phyloP scores from a whole-genome alignment of 2,888 invertebrate genomes.

The Pyrocoelia pectoralis region DNA sequence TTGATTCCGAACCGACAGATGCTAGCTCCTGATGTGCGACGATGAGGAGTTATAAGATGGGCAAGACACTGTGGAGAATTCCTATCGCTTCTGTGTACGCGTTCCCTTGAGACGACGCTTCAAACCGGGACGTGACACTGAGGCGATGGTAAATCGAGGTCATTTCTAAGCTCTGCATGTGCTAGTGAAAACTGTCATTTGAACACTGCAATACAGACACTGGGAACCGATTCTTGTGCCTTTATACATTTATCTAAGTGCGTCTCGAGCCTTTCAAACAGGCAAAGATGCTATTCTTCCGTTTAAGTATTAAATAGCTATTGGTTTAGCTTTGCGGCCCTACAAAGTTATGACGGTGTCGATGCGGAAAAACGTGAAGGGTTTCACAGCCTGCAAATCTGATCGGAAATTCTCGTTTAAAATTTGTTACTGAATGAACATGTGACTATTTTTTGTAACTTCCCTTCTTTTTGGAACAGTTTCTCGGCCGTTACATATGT shows the following conservation, averaged over 20 bases:
- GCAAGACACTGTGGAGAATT: conserved; percentile 44
- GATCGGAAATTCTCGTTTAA: conserved; percentile 4
- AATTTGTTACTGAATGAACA: conserved; percentile 8
- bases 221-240: conserved; percentile 38
- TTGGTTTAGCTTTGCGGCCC: conserved; percentile 20
- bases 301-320: conserved; percentile 30
- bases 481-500: conserved; percentile 4
- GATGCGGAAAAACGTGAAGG: conserved; percentile 21
- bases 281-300: conserved; percentile 23
- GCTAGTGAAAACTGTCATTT: conserved; percentile 45
- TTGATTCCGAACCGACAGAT: conserved; percentile 44
- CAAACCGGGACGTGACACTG: conserved; percentile 55
- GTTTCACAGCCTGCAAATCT: conserved; percentile 17
- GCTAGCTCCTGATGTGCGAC: conserved; percentile 45
- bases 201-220: conserved; percentile 41
- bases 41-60: conserved; percentile 50
- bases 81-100: conserved; percentile 43
- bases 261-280: conserved; percentile 21
- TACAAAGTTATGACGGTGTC: conserved; percentile 15
- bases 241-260: conserved; percentile 37
- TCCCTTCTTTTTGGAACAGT: not conserved
- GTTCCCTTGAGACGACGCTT: conserved; percentile 50
- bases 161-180: conserved; percentile 56
- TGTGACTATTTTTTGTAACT: conserved; percentile 6
- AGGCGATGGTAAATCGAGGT: conserved; percentile 52